Conservation (phyloP, 2,113 vertebrate species). For the Etheostoma cragini region DNA sequence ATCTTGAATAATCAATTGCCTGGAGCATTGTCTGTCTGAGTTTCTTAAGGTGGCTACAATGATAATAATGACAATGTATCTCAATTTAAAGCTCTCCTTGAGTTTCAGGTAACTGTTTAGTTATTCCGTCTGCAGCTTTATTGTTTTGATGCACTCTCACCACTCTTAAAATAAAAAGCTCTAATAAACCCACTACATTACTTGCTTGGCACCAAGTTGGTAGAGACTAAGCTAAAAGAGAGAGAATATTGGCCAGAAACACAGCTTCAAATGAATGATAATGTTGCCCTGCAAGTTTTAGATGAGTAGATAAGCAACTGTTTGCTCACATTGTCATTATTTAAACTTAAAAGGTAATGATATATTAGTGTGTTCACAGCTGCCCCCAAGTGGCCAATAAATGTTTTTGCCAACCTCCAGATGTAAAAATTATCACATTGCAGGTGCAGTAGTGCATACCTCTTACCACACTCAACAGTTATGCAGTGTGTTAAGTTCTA, state of each 20-base stretch:
- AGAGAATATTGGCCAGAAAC: not conserved
- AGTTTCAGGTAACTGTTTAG: not conserved
- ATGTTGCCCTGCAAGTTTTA: not conserved
- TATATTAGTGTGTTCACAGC: not conserved
- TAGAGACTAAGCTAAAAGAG: not conserved
- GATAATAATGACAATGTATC: not conserved
- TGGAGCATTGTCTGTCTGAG: not conserved
- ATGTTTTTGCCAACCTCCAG: not conserved
- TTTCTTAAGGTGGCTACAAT: not conserved
- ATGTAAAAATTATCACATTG: not conserved
- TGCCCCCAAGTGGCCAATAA: conserved; percentile 12
- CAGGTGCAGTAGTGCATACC: not conserved
- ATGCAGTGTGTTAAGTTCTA: not conserved
- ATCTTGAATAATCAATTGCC: not conserved
- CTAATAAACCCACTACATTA: not conserved
- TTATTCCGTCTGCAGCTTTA: not conserved
- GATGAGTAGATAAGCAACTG: not conserved
- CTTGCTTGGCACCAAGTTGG: not conserved
- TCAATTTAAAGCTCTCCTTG: not conserved
- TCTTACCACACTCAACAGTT: not conserved
- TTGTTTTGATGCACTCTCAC: not conserved
- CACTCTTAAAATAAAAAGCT: not conserved
- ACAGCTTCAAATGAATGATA: not conserved
- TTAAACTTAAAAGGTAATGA: not conserved
- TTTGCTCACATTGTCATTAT: not conserved